Percentiles rank a stretch among this genome's conserved stretches.
Conservation (phyloP, 2,888 invertebrate genomes). For the Agrochola litura region DNA sequence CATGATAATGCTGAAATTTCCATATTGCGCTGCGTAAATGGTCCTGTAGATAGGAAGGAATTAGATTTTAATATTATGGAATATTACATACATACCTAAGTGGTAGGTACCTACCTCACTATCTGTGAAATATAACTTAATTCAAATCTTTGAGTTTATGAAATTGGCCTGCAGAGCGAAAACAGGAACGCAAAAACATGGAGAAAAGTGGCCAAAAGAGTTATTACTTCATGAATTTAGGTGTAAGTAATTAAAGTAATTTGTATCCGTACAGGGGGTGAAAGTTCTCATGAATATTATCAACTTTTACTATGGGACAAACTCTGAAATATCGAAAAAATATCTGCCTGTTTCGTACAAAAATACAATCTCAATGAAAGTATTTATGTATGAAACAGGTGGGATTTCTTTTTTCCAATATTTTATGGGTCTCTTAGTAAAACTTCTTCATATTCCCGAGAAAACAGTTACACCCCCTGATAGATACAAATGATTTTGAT, state of each 20-base stretch:
- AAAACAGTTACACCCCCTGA: no score
- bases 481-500: no score
- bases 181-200: not conserved
- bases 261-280: not conserved
- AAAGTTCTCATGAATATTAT: slow-evolving; percentile 2
- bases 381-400: not conserved
- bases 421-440: not conserved
- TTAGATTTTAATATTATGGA: not conserved
- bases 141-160: not conserved
- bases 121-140: not conserved
- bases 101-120: not conserved
- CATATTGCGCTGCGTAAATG: not conserved
- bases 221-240: not conserved
- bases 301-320: not conserved
- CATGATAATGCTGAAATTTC: not conserved
- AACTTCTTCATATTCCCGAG: slow-evolving; percentile 11
- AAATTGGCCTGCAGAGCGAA: not conserved
- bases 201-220: not conserved
- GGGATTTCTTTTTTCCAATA: not conserved
- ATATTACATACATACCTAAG: not conserved
- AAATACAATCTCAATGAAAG: not conserved
- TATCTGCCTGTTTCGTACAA: not conserved
- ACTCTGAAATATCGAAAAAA: not conserved
- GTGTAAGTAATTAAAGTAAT: not conserved
- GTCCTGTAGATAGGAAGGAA: not conserved